phyloP scores from a whole-genome alignment of 1,140 invertebrate genomes.

The Steinernema khuongi region DNA sequence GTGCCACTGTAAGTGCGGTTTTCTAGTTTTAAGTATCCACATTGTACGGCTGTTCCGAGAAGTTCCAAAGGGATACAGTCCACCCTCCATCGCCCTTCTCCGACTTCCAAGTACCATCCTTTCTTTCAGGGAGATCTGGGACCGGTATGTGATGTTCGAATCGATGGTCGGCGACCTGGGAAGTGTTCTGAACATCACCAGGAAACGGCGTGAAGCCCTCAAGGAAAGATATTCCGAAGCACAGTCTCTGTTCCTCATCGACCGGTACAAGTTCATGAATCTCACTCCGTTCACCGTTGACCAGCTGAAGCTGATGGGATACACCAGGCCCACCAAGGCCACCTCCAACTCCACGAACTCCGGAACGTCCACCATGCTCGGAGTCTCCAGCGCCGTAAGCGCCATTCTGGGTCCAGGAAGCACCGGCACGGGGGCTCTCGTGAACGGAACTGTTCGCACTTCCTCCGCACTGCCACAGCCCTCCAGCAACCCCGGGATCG shows the following conservation, averaged over 20 bases:
- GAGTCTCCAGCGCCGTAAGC: conserved; percentile 27
- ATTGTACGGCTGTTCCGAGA: no score
- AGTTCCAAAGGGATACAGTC: no score
- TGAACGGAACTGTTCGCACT: conserved; percentile 25
- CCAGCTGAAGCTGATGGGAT: conserved; percentile 54
- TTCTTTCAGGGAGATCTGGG: conserved; percentile 84
- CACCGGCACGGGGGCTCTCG: conserved; percentile 23
- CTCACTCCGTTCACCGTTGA: conserved; percentile 51
- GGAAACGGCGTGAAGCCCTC: conserved; percentile 66
- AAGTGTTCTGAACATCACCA: conserved; percentile 77
- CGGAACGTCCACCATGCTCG: not conserved
- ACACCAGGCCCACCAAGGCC: conserved; percentile 28
- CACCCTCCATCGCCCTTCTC: no score
- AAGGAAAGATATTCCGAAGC: conserved; percentile 68
- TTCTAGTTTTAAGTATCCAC: conserved; percentile 28
- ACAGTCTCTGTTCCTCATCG: conserved; percentile 51
- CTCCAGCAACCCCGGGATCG: not conserved
- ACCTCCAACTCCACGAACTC: not conserved
- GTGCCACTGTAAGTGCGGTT: conserved; percentile 74
- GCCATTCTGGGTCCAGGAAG: not conserved
- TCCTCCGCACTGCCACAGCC: not conserved
- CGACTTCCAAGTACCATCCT: conserved; percentile 23
- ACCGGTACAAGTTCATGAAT: conserved; percentile 56
- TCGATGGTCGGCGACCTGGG: conserved; percentile 94
- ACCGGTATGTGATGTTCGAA: conserved; percentile 94